Evolutionary conservation across 2,113 vertebrate genomes (phyloP), one percentile per base, ranked within the genome.

Genomic region (Rana temporaria): DNA sequence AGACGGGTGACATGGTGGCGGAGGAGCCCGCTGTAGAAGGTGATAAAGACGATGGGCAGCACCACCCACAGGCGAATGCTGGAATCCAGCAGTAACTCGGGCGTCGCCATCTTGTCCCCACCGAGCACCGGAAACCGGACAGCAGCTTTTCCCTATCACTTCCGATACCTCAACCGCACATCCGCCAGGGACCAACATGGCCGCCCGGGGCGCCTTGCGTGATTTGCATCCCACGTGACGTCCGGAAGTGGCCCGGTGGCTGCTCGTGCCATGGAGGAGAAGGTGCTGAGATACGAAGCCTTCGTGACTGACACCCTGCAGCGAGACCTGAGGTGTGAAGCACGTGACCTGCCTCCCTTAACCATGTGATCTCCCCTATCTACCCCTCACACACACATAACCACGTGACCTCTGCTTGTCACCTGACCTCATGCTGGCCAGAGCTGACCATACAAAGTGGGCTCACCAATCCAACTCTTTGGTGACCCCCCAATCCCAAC

Each of bases 271-370:
- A 82, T 75, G 80, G 70, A 57, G 20, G 85, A 74, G 71, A 97
- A 97, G 87, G 93, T 96, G 16, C 84, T 92, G 68, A 91, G 93
- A 65, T 97, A 96, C 34, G 96, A 98, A 87, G 84, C 88, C 18
- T 98, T 97, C 84, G 90, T 97, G 79, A 90, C 85, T 66, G 95
- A 97, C 1, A 94, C 97, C 11, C 88, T 98, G 81, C 93, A 90
- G 85, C 87, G 85, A 85, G 96, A 96, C 82, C 90, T 98, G 64
- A 87, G 91, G 96, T 97, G 91, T 94, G 95, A 89, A 79, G 48
- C 17, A 22, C 67, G 38, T n/a, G 30, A 20, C 32, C 4, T 0
- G 1, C 5, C 22, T 52, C 19, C 12, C 2, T 3, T 30, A 24
- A 24, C 22, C 24, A 56, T 3, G 24, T 30, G 24, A 0, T 4